These are phyloP conservation scores for Ciconia stormi DNA, from an alignment of 2,113 vertebrate genomes.

Conservation along the genomic window DNA sequence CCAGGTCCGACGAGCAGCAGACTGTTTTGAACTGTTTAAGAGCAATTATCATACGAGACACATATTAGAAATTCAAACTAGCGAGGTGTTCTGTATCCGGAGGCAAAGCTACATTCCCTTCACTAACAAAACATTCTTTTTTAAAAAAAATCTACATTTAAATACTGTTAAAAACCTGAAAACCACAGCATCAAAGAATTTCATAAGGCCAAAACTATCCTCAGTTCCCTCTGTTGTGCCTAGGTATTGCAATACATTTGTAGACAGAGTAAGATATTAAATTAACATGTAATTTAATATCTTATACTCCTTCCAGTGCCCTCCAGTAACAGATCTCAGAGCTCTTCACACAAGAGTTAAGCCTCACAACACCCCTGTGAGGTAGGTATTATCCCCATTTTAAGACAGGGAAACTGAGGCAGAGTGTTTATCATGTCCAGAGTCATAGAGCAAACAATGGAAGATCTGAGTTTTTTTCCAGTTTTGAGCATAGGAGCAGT, in stretches of 20 bases:
- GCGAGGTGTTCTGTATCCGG: conserved; percentile 21
- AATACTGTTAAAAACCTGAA: conserved; percentile 69
- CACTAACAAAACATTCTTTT: conserved; percentile 66
- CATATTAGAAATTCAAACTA: conserved; percentile 64
- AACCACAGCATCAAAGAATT: conserved; percentile 62
- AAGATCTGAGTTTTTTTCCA: conserved; percentile 42
- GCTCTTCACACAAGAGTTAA: neutral
- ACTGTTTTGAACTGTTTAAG: neutral
- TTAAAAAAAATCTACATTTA: conserved; percentile 53
- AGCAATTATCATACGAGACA: neutral
- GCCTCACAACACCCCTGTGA: conserved; percentile 60
- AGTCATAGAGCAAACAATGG: conserved; percentile 1
- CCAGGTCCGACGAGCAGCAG: neutral
- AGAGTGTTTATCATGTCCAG: conserved; percentile 32
- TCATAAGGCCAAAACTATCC: conserved; percentile 24
- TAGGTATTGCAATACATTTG: neutral
- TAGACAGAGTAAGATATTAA: neutral
- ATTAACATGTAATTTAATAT: neutral
- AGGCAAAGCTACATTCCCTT: conserved; percentile 64
- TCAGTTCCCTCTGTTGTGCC: conserved; percentile 17
- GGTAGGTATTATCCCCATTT: conserved; percentile 57
- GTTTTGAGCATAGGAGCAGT: conserved; percentile 16
- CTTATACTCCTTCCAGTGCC: neutral
- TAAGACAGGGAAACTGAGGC: conserved; percentile 34
- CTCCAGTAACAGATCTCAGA: conserved; percentile 29